Evolutionary conservation across 2,113 vertebrate genomes (phyloP).

Genomic region (Ageneiosus marmoratus): DNA sequence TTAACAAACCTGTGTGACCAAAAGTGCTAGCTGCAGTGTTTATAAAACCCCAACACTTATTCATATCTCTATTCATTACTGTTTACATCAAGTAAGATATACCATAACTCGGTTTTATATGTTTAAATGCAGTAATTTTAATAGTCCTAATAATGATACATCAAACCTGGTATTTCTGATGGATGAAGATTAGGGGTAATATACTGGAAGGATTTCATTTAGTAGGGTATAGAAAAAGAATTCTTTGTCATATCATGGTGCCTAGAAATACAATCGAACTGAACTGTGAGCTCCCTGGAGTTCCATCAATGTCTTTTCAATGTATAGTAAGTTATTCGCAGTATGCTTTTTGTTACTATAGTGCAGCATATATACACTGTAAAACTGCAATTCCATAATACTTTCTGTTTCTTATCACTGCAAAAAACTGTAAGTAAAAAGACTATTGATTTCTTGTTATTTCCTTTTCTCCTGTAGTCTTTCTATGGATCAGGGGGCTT

Average conservation of each 20-base stretch:
- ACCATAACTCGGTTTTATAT: not conserved
- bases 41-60: not conserved
- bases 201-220: not conserved
- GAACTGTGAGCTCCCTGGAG: not conserved
- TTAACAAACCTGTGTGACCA: too few relatives aligned
- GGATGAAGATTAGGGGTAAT: not conserved
- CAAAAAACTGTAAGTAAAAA: not conserved
- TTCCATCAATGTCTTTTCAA: not conserved
- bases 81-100: too few relatives aligned
- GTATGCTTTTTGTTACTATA: not conserved
- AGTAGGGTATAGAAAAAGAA: not conserved
- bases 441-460: constrained; percentile 33
- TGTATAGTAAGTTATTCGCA: not conserved
- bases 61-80: too few relatives aligned
- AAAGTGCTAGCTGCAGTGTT: too few relatives aligned
- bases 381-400: not conserved
- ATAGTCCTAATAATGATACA: not conserved
- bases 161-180: not conserved
- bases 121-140: not conserved
- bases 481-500: constrained; percentile 72
- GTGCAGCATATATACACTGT: not conserved
- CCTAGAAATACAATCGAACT: not conserved
- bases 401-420: not conserved
- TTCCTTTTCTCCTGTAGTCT: constrained; percentile 65
- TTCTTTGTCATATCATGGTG: not conserved